phyloP scores from a whole-genome alignment of 2,113 vertebrate genomes.

The Myrmophylax atrothorax region DNA sequence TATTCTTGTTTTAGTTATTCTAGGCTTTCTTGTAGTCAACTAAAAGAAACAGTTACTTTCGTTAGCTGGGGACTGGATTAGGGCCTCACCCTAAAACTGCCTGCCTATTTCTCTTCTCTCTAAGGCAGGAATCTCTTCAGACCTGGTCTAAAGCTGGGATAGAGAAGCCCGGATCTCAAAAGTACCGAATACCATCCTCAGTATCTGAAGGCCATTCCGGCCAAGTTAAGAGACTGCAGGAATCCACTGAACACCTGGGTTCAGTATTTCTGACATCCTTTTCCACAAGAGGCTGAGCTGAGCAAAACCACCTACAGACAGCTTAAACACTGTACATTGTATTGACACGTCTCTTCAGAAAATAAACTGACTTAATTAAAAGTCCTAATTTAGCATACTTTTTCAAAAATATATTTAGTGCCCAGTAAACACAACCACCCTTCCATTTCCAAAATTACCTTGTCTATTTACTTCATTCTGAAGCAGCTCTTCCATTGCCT shows the following conservation, averaged over 20 bases:
- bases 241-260: background rate
- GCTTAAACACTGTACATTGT: background rate
- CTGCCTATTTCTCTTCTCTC: background rate
- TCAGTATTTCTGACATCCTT: background rate
- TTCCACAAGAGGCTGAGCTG: background rate
- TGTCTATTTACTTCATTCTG: constrained; percentile 97
- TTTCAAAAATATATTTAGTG: background rate
- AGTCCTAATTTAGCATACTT: background rate
- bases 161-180: background rate
- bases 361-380: background rate
- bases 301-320: background rate
- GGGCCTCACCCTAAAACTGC: background rate
- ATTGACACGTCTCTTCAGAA: background rate
- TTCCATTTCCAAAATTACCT: constrained; percentile 78
- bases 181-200: background rate
- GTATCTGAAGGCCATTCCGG: background rate
- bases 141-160: background rate
- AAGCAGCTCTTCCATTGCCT: constrained; percentile 97
- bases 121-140: background rate
- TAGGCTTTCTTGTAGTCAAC: background rate
- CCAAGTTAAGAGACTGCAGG: background rate
- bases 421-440: background rate
- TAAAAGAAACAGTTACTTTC: background rate
- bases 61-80: background rate
- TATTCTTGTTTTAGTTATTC: background rate